These are phyloP conservation scores for Druon quercuslanigerum DNA, from an alignment of 1,140 invertebrate species.

Conservation along the genomic window DNA sequence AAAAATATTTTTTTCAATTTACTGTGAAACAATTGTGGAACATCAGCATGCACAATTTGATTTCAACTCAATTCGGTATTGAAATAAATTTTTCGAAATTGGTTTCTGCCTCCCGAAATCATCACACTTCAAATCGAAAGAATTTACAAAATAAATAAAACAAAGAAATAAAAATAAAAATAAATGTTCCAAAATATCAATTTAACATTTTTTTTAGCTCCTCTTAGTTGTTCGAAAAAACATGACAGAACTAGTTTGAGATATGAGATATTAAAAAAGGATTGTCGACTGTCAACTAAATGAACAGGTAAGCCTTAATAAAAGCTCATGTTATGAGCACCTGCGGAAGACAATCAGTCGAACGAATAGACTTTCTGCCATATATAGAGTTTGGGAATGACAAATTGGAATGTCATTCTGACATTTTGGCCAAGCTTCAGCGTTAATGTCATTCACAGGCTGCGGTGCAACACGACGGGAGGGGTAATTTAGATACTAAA, in stretches of 20 bases:
- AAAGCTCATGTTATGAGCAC: constrained; percentile 18
- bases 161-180: too few relatives aligned
- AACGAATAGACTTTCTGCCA: constrained; percentile 50
- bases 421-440: constrained; percentile 33
- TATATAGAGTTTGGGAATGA: constrained; percentile 43
- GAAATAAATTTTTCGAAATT: too few relatives aligned
- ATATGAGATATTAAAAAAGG: constrained; percentile 6
- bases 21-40: too few relatives aligned
- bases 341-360: constrained; percentile 53
- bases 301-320: constrained; percentile 18
- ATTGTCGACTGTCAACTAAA: constrained; percentile 14
- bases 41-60: too few relatives aligned
- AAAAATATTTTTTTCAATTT: too few relatives aligned
- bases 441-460: constrained; percentile 30
- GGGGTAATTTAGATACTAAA: constrained; percentile 27
- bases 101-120: too few relatives aligned
- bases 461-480: constrained; percentile 36
- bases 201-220: not conserved
- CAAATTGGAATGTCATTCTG: constrained; percentile 57
- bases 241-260: not conserved
- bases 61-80: too few relatives aligned
- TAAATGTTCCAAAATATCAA: not conserved
- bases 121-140: too few relatives aligned
- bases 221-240: not conserved
- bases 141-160: too few relatives aligned